Evolutionary conservation across 2,797 vertebrate species (phyloP).

Genomic region (Enteromius mattozi): DNA sequence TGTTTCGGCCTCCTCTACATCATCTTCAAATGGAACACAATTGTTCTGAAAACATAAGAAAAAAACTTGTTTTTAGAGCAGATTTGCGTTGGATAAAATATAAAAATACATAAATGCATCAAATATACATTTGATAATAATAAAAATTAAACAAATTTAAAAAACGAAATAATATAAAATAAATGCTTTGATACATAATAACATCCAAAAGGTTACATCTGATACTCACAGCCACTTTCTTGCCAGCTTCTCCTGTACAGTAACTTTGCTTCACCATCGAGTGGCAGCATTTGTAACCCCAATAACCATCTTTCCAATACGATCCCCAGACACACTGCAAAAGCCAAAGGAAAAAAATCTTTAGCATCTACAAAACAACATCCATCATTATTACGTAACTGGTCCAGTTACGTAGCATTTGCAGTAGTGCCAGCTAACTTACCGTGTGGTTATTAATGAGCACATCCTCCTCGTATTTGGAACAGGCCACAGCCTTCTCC

Average conservation of each 20-base stretch:
- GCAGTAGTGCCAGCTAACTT: constrained; percentile 31
- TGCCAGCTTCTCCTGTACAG: constrained; percentile 93
- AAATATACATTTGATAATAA: background rate
- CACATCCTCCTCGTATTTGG: constrained; percentile 97
- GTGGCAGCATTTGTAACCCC: constrained; percentile 97
- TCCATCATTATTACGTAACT: background rate
- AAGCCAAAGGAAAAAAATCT: background rate
- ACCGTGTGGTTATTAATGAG: constrained; percentile 93
- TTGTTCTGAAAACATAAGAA: constrained; percentile 63
- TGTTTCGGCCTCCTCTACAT: constrained; percentile 70
- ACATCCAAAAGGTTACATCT: background rate
- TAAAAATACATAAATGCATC: background rate
- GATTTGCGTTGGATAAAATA: background rate
- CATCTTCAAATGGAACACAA: constrained; percentile 80
- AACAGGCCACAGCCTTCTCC: constrained; percentile 92
- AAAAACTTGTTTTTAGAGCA: background rate
- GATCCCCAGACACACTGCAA: constrained; percentile 96
- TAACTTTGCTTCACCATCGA: constrained; percentile 97
- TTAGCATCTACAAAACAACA: background rate
- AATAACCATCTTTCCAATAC: constrained; percentile 93
- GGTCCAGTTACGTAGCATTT: background rate
- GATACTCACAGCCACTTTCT: constrained; percentile 82
- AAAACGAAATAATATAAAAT: background rate
- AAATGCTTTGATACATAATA: background rate
- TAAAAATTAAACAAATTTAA: background rate